Evolutionary conservation across 1,140 invertebrate genomes (phyloP), one percentile per base, ranked within the genome.

Genomic region (Drosophila nebulosa): DNA sequence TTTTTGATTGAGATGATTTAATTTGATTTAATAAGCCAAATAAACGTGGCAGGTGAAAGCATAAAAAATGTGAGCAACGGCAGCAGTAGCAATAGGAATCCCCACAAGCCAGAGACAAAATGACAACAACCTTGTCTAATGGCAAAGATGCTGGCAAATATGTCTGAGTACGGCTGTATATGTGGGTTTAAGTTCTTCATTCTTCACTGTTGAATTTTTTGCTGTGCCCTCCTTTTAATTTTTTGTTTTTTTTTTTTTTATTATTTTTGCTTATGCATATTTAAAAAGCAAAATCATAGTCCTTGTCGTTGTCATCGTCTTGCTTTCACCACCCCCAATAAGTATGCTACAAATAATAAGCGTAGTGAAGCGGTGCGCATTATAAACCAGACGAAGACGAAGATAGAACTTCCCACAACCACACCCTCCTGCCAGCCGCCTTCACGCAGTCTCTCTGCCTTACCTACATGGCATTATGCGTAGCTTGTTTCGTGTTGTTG

Each of bases 261-360:
- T n/a, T 63, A 55, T 65, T 73, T 68, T 76, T 61, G 63, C 68
- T 76, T 76, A 73, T 76, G 74, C 74, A 76, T 76, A 76, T 76
- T 76, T 76, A 73, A 76, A 73, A 73, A 68, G 64, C 52, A 18
- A 7, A 30, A 16, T 18, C 26, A 30, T 55, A 27, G 27, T 55
- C 26, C 26, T 55, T 30, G 52, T 32, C 26, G 24, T 53, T 27
- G 51, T 16, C 51, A 6, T 6, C 50, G 14, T 27, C 51, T 14
- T 30, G 7, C 6, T 7, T 16, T n/a, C 50, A 56, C 55, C 69
- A 53, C 60, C 53, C 72, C 65, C 64, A 76, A 76, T 76, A 76
- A 76, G 74, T 76, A 76, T 76, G 69, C 74, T 76, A 76, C 74
- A 76, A 76, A 76, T 76, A 76, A 76, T 73, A 76, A 76, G 74